Conservation (phyloP, 53 echinoderm and acorn worm genomes). For the Patiria pectinifera region DNA sequence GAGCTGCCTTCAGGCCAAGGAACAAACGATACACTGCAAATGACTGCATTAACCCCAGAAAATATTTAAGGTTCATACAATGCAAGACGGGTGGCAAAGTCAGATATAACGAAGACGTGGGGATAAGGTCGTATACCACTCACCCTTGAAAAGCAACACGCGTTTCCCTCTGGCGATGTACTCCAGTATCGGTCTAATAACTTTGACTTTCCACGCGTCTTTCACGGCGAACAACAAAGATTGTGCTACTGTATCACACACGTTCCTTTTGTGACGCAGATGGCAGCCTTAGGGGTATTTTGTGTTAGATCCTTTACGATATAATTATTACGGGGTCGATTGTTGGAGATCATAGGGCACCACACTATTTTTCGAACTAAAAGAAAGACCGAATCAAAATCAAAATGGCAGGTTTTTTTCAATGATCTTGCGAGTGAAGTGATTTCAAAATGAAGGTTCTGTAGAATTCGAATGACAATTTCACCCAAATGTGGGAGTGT, state of each 20-base stretch:
- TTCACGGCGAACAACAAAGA: conserved; percentile 3
- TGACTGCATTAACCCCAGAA: not conserved
- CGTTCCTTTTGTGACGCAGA: conserved; percentile 29
- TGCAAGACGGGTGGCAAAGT: not conserved
- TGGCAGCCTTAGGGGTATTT: not conserved
- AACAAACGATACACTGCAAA: conserved; percentile 5
- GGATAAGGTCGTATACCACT: conserved; percentile 7
- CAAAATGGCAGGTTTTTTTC: too few relatives aligned
- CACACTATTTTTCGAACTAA: too few relatives aligned
- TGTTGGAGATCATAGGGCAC: not conserved
- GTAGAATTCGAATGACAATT: too few relatives aligned
- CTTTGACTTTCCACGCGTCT: conserved; percentile 23
- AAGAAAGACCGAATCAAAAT: too few relatives aligned
- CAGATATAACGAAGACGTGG: not conserved
- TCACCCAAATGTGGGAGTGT: too few relatives aligned
- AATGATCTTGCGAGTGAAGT: too few relatives aligned
- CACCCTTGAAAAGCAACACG: conserved; percentile 39
- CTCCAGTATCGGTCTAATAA: conserved; percentile 2
- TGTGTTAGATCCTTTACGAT: conserved; percentile 6
- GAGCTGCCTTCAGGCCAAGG: conserved; percentile 4
- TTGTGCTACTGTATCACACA: not conserved
- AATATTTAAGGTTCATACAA: not conserved
- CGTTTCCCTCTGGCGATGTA: conserved; percentile 5
- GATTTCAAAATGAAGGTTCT: too few relatives aligned
- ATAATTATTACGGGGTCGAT: not conserved